Conservation (phyloP, 2,888 invertebrate genomes). For the Meteorus cinctellus region DNA sequence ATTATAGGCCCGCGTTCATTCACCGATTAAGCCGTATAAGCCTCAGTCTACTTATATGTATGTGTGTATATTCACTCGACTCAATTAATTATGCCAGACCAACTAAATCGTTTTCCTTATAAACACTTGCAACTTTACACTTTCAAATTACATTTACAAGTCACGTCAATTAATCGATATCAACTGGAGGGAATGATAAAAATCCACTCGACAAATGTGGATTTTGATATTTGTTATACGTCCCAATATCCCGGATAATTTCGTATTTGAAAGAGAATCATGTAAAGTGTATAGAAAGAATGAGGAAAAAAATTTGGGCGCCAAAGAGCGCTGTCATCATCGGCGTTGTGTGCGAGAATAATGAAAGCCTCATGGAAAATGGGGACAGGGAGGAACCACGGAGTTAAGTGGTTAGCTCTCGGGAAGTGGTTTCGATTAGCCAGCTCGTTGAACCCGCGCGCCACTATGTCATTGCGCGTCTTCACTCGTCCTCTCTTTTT, state of each 20-base stretch:
- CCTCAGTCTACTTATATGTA: background rate
- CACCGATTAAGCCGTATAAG: constrained; percentile 40
- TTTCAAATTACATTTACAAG: background rate
- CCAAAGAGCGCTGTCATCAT: background rate
- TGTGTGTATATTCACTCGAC: background rate
- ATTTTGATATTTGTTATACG: background rate
- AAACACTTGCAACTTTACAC: background rate
- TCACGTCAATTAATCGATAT: background rate
- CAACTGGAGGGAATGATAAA: background rate
- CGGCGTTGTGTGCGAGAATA: constrained; percentile 19
- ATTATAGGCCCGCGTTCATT: constrained; percentile 43
- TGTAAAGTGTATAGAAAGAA: background rate
- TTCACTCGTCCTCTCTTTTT: background rate
- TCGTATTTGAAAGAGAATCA: background rate
- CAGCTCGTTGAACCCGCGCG: constrained; percentile 60
- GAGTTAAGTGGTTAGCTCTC: constrained; percentile 57
- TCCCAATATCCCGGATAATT: no score
- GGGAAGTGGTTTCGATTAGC: constrained; percentile 64
- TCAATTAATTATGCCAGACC: background rate
- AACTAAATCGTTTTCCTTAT: background rate
- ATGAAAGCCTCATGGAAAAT: constrained; percentile 46
- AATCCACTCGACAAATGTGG: background rate
- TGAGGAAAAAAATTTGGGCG: constrained; percentile 13
- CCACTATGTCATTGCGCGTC: constrained; percentile 8
- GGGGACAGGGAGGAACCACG: constrained; percentile 46